phyloP scores from a whole-genome alignment of 1,140 invertebrate genomes.

The Antheraea pernyi region DNA sequence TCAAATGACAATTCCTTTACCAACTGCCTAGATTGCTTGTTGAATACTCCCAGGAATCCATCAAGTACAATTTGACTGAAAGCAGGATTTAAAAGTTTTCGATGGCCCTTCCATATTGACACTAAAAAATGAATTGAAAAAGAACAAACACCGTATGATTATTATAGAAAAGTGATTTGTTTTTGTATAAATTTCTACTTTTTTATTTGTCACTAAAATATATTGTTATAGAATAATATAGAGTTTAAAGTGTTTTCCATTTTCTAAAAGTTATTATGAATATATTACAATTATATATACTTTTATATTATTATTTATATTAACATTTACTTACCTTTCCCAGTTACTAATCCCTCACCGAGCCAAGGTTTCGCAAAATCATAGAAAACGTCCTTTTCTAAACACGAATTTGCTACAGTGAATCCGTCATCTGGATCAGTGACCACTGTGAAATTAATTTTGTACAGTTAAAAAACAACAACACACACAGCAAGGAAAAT shows the following conservation, averaged over 20 bases:
- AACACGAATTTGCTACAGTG: slow-evolving; percentile 44
- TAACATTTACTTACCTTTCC: slow-evolving; percentile 34
- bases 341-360: slow-evolving; percentile 53
- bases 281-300: too few species aligned
- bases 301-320: too few species aligned
- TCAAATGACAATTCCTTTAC: slow-evolving; percentile 82
- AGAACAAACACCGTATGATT: slow-evolving; percentile 10
- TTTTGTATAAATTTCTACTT: too few species aligned
- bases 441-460: slow-evolving; percentile 33
- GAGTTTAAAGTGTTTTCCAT: too few species aligned
- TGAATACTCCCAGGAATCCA: slow-evolving; percentile 91
- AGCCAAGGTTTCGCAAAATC: slow-evolving; percentile 55
- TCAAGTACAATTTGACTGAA: slow-evolving; percentile 95
- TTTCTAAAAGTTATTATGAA: too few species aligned
- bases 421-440: slow-evolving; percentile 52
- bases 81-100: slow-evolving; percentile 90
- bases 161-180: too few species aligned
- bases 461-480: background rate
- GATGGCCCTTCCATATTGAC: slow-evolving; percentile 54
- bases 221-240: too few species aligned
- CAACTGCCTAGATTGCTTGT: slow-evolving; percentile 86
- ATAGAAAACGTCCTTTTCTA: slow-evolving; percentile 48
- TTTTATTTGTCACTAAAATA: too few species aligned
- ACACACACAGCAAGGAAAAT: too few species aligned
- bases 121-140: slow-evolving; percentile 28